Evolutionary conservation across 92 coral and sea anemone species (phyloP).

Genomic region (Virgularia gustaviana): DNA sequence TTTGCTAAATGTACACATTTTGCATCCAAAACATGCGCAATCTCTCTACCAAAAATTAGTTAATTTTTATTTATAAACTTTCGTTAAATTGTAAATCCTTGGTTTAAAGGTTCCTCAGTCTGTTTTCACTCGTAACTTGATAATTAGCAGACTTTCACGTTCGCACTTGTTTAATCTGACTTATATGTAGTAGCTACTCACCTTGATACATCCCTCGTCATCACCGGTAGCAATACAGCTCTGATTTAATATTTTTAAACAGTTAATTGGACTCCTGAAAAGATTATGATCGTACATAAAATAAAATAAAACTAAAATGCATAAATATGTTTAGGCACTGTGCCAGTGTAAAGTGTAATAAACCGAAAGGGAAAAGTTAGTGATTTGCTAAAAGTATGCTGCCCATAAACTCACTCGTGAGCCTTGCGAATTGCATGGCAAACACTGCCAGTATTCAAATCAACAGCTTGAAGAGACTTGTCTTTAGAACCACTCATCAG

Average conservation of each 20-base stretch:
- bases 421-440: constrained; percentile 77
- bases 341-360: neutral
- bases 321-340: neutral
- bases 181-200: constrained; percentile 11
- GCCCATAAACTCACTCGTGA: constrained; percentile 66
- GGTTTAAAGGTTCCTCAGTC: too few species aligned
- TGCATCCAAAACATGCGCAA: too few species aligned
- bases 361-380: neutral
- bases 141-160: too few species aligned
- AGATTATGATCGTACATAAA: too few species aligned
- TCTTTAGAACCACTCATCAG: constrained; percentile 89
- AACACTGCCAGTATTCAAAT: constrained; percentile 87
- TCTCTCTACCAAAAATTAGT: too few species aligned
- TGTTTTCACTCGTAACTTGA: too few species aligned
- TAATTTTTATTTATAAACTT: too few species aligned
- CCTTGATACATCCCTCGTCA: constrained; percentile 91
- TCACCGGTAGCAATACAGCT: constrained; percentile 81
- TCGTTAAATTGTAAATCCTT: too few species aligned
- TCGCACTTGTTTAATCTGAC: too few species aligned
- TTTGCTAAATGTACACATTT: too few species aligned
- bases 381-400: too few species aligned
- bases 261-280: constrained; percentile 79
- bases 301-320: neutral
- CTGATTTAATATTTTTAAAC: constrained; percentile 74
- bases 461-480: constrained; percentile 95